phyloP scores from a whole-genome alignment of 2,797 vertebrate genomes.

The Salarias fasciatus region DNA sequence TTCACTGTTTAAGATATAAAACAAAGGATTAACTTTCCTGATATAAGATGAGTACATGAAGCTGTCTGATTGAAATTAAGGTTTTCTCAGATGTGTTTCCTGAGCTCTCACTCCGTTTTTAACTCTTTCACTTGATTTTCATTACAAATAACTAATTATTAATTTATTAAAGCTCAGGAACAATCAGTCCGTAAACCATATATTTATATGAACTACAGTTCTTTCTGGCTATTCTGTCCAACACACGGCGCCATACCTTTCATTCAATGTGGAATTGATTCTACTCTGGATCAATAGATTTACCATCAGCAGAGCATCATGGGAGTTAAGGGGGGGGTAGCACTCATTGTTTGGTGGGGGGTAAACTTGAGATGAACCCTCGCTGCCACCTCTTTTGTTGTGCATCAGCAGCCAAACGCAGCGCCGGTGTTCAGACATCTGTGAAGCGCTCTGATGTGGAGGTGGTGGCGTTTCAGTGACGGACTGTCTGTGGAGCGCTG shows the following conservation, averaged over 20 bases:
- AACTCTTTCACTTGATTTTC: too few species aligned
- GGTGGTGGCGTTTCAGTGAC: too few species aligned
- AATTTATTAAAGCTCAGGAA: too few species aligned
- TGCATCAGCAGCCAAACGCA: slow-evolving; percentile 30
- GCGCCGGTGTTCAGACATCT: slow-evolving; percentile 35
- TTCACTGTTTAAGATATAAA: too few species aligned
- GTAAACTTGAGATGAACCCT: slow-evolving; percentile 26
- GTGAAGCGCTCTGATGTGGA: slow-evolving; percentile 28
- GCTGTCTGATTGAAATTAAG: not conserved
- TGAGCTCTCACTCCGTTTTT: too few species aligned
- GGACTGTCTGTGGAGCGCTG: slow-evolving; percentile 2
- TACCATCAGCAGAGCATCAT: not conserved
- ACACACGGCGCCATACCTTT: too few species aligned
- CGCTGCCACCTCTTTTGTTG: slow-evolving; percentile 6
- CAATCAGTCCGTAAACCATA: too few species aligned
- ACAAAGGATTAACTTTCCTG: slow-evolving; percentile 18
- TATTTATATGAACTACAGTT: too few species aligned
- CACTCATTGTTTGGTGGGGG: slow-evolving; percentile 10
- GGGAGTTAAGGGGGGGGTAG: slow-evolving; percentile 5
- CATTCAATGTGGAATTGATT: too few species aligned
- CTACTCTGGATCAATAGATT: not conserved
- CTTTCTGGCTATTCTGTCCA: too few species aligned
- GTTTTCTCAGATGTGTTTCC: too few species aligned
- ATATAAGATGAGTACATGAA: not conserved
- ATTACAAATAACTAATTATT: too few species aligned